Percentiles rank a stretch among this genome's conserved stretches.
These are phyloP conservation scores for Pollimyrus isidori DNA, from an alignment of 2,113 vertebrate genomes.

Conservation along the genomic window DNA sequence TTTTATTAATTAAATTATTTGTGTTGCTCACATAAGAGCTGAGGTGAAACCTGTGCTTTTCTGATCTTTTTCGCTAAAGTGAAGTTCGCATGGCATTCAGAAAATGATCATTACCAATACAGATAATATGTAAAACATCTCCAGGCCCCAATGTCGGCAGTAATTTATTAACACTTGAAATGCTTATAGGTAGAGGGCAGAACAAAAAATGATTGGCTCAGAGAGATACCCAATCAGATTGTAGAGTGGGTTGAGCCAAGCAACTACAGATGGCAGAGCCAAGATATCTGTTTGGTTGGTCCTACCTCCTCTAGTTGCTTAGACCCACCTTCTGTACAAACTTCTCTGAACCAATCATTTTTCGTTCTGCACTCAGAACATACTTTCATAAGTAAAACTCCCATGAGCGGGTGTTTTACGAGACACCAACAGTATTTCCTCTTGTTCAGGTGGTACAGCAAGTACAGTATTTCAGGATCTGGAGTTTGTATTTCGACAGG, in stretches of 20 bases:
- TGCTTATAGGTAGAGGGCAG: background rate
- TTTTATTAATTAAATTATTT: background rate
- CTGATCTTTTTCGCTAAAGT: background rate
- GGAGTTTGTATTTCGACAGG: background rate
- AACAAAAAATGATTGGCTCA: too few species aligned
- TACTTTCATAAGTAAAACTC: too few species aligned
- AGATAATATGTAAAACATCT: background rate
- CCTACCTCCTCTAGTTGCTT: too few species aligned
- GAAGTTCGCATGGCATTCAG: background rate
- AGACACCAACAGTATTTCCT: background rate
- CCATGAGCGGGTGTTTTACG: background rate
- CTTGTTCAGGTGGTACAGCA: background rate
- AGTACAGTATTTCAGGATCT: background rate
- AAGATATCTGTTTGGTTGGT: too few species aligned
- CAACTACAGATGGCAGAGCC: too few species aligned
- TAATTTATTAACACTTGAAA: background rate
- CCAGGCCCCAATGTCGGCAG: background rate
- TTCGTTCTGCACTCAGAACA: too few species aligned
- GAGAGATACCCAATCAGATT: too few species aligned
- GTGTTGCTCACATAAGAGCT: background rate
- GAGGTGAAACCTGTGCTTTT: background rate
- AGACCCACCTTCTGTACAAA: too few species aligned
- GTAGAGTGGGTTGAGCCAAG: too few species aligned
- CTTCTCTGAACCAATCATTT: too few species aligned
- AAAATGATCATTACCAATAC: background rate